phyloP scores from a whole-genome alignment of 2,797 vertebrate genomes.

The Scarus forsteni region DNA sequence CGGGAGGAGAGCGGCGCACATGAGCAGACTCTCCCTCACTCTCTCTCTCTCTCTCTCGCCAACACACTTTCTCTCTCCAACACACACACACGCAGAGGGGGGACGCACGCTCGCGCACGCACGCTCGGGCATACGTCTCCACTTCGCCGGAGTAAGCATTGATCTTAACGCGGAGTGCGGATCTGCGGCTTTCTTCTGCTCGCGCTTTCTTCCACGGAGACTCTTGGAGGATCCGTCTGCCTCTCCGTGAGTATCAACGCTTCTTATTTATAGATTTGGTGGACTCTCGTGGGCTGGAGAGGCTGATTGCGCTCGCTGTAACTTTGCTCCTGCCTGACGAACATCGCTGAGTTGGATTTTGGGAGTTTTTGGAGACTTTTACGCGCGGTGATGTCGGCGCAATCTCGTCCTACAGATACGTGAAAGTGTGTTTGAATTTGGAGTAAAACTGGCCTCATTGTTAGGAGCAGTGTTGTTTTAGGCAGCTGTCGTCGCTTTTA shows the following conservation, averaged over 20 bases:
- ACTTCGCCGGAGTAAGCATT: conserved; percentile 66
- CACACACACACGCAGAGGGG: conserved; percentile 28
- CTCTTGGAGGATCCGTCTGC: conserved; percentile 51
- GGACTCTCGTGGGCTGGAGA: neutral
- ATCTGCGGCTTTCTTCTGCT: conserved; percentile 57
- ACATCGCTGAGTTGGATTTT: conserved; percentile 8
- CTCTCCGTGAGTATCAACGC: conserved; percentile 53
- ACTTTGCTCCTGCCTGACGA: conserved; percentile 28
- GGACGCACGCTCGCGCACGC: conserved; percentile 45
- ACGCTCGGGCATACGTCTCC: conserved; percentile 56
- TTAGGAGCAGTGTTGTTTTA: neutral
- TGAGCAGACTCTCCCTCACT: conserved; percentile 45
- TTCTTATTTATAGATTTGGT: neutral
- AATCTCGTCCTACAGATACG: too few species aligned
- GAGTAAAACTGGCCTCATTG: too few species aligned
- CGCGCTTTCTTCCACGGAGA: conserved; percentile 60
- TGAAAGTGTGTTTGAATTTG: neutral
- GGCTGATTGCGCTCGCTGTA: conserved; percentile 14
- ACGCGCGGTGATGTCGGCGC: neutral
- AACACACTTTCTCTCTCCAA: conserved; percentile 10
- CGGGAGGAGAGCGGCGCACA: conserved; percentile 75
- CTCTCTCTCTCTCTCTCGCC: conserved; percentile 15
- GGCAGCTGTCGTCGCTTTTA: conserved; percentile 20
- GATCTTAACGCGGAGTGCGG: conserved; percentile 68
- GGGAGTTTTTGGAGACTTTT: conserved; percentile 9